Evolutionary conservation across 2,888 invertebrate species (phyloP).

Genomic region (Drosophila koepferae): DNA sequence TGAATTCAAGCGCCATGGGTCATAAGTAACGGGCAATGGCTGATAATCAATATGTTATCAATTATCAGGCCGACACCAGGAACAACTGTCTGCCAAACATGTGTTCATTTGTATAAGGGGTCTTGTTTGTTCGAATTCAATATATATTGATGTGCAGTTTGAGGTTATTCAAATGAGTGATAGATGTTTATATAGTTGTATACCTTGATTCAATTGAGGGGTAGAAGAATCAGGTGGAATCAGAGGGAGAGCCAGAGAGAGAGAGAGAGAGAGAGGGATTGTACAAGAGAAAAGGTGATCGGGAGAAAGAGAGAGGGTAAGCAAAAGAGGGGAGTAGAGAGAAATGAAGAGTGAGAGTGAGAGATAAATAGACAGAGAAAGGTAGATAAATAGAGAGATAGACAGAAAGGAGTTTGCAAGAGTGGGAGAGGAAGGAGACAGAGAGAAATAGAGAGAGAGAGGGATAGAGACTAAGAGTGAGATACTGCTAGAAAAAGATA

Average conservation of each 20-base stretch:
- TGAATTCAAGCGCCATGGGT: slow-evolving; percentile 33
- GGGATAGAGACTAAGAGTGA: not conserved
- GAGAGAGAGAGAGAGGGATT: too few species aligned
- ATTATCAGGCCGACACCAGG: slow-evolving; percentile 7
- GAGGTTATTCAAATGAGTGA: not conserved
- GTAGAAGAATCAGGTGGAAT: too few species aligned
- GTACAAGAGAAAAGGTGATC: too few species aligned
- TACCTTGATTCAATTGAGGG: not conserved
- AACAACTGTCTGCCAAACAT: slow-evolving; percentile 14
- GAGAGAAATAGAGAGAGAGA: not conserved
- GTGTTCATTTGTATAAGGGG: not conserved
- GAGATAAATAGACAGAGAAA: too few species aligned
- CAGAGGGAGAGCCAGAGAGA: not conserved
- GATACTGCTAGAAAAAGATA: too few species aligned
- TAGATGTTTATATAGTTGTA: not conserved
- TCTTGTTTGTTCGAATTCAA: not conserved
- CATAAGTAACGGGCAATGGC: slow-evolving; percentile 51
- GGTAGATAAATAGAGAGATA: not conserved
- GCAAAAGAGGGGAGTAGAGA: too few species aligned
- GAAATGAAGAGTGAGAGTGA: too few species aligned
- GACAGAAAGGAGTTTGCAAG: not conserved
- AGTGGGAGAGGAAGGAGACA: not conserved
- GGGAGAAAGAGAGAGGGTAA: too few species aligned
- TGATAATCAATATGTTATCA: slow-evolving; percentile 58
- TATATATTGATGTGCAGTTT: not conserved